These are phyloP conservation scores for Digitonthophagus gazella DNA, from an alignment of 2,888 invertebrate genomes.

Conservation along the genomic window DNA sequence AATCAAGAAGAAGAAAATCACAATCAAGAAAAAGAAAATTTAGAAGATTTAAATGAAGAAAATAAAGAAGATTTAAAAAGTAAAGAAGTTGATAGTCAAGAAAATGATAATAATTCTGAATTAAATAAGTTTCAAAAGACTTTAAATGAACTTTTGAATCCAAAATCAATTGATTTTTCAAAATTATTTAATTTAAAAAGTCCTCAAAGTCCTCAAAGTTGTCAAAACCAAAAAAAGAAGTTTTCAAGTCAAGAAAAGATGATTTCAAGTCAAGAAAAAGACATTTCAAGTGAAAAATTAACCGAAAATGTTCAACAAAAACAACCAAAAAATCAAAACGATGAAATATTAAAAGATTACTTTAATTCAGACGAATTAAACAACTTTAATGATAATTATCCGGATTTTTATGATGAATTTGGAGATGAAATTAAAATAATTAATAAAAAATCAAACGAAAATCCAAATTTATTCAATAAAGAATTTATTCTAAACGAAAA, in stretches of 20 bases:
- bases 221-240: too few species aligned
- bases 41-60: background rate
- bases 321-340: background rate
- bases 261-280: background rate
- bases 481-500: slow-evolving; percentile 29
- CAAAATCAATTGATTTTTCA: background rate
- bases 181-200: slow-evolving; percentile 5
- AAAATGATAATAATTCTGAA: background rate
- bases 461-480: slow-evolving; percentile 14
- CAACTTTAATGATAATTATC: slow-evolving; percentile 6
- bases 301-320: too few species aligned
- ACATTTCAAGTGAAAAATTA: background rate
- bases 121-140: background rate
- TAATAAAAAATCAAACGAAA: slow-evolving; percentile 17
- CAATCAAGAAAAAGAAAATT: slow-evolving; percentile 2
- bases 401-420: slow-evolving; percentile 10
- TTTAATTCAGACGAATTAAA: slow-evolving; percentile 13
- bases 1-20: background rate
- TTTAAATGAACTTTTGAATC: slow-evolving; percentile 8
- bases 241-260: background rate
- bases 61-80: background rate
- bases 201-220: too few species aligned
- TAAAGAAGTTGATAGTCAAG: background rate
- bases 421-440: slow-evolving; percentile 9
- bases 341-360: slow-evolving; percentile 15